phyloP scores from a whole-genome alignment of 37 sponge, comb jelly and placozoan species.

The Mnemiopsis leidyi region DNA sequence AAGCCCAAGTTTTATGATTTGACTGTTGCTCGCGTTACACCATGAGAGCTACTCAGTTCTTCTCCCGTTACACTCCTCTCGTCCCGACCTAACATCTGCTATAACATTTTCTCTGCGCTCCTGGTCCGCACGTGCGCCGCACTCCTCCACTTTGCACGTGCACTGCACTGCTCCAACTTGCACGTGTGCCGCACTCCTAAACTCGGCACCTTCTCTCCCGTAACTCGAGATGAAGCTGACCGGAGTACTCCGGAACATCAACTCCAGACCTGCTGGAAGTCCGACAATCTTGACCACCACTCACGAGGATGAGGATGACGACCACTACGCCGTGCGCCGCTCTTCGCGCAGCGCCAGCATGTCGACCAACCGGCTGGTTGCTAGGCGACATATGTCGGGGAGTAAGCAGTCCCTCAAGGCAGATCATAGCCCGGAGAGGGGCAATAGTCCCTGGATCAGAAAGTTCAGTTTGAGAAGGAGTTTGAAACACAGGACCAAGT shows the following conservation, averaged over 20 bases:
- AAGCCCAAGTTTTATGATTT: not conserved
- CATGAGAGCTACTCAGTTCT: not conserved
- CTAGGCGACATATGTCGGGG: not conserved
- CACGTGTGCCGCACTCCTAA: not conserved
- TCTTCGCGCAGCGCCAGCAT: not conserved
- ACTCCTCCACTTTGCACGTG: not conserved
- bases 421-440: not conserved
- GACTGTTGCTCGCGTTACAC: not conserved
- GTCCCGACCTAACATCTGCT: slow-evolving; percentile 1
- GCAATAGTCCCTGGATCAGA: not conserved
- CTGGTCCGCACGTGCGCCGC: too few relatives aligned
- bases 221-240: slow-evolving; percentile 29
- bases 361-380: not conserved
- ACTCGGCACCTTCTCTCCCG: not conserved
- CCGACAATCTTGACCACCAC: not conserved
- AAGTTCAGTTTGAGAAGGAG: slow-evolving; percentile 25
- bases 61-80: slow-evolving; percentile 1
- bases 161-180: too few relatives aligned
- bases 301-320: not conserved
- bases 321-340: not conserved
- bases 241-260: slow-evolving; percentile 44
- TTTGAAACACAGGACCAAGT: not conserved
- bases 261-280: not conserved
- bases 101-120: not conserved
- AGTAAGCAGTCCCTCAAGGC: not conserved